Conservation (phyloP, 2,888 invertebrate species). For the Leptura quadrifasciata region DNA sequence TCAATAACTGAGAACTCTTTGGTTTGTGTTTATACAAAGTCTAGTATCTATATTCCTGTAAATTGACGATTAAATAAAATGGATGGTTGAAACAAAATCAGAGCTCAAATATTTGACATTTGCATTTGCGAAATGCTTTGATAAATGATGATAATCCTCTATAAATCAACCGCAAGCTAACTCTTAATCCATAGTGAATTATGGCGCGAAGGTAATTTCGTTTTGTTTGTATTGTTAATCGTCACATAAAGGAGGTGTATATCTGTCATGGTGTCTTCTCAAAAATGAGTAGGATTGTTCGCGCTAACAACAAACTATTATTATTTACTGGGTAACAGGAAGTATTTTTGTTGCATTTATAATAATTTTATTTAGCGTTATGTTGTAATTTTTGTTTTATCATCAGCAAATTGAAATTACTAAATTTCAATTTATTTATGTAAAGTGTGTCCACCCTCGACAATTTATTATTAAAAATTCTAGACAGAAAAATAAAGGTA, state of each 20-base stretch:
- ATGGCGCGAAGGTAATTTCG: neutral
- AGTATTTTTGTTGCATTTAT: no score
- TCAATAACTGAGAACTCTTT: conserved; percentile 30
- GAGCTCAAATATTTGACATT: conserved; percentile 29
- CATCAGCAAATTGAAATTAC: no score
- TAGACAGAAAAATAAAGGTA: no score
- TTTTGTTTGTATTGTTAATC: conserved; percentile 4
- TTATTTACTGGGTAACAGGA: no score
- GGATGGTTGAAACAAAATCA: conserved; percentile 30
- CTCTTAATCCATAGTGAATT: conserved; percentile 19
- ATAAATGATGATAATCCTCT: conserved; percentile 28
- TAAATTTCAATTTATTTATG: no score
- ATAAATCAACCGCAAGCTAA: conserved; percentile 27
- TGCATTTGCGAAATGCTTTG: conserved; percentile 28
- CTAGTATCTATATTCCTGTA: conserved; percentile 22
- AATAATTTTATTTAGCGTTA: no score
- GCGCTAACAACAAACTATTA: neutral
- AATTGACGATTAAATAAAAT: conserved; percentile 33
- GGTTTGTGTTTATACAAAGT: conserved; percentile 28
- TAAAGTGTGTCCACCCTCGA: no score
- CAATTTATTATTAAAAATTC: no score
- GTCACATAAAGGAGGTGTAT: neutral
- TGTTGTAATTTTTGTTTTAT: no score
- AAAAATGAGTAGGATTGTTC: neutral
- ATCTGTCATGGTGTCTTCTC: neutral